phyloP scores from a whole-genome alignment of 2,888 invertebrate species.

The Nebria salina region DNA sequence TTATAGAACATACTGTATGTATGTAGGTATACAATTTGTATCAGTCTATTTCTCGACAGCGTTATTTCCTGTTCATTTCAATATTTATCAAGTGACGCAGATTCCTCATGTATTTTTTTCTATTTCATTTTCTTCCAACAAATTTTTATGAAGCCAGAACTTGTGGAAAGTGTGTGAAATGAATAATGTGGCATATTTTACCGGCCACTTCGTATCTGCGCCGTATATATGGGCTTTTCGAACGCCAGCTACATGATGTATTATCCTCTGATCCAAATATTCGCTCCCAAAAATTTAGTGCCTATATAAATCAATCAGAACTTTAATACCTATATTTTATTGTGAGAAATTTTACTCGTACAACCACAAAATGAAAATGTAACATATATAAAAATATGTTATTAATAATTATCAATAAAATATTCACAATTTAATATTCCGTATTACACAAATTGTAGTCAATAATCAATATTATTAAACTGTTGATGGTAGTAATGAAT shows the following conservation, averaged over 20 bases:
- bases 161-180: constrained; percentile 34
- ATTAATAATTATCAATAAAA: too few relatives aligned
- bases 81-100: constrained; percentile 7
- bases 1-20: background rate
- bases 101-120: background rate
- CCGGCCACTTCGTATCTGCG: constrained; percentile 7
- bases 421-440: too few relatives aligned
- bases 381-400: background rate
- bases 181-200: constrained; percentile 35
- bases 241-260: constrained; percentile 31
- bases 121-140: background rate
- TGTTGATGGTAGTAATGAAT: too few relatives aligned
- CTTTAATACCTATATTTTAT: constrained; percentile 38
- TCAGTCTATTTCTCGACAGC: background rate
- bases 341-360: constrained; percentile 36
- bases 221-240: background rate
- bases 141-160: constrained; percentile 35
- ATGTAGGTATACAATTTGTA: background rate
- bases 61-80: constrained; percentile 15
- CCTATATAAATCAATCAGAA: constrained; percentile 37
- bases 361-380: constrained; percentile 28
- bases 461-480: too few relatives aligned
- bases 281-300: constrained; percentile 39
- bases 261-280: constrained; percentile 35
- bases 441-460: too few relatives aligned